These are phyloP conservation scores for Neoniphon sammara DNA, from an alignment of 2,797 vertebrate genomes.

Conservation along the genomic window DNA sequence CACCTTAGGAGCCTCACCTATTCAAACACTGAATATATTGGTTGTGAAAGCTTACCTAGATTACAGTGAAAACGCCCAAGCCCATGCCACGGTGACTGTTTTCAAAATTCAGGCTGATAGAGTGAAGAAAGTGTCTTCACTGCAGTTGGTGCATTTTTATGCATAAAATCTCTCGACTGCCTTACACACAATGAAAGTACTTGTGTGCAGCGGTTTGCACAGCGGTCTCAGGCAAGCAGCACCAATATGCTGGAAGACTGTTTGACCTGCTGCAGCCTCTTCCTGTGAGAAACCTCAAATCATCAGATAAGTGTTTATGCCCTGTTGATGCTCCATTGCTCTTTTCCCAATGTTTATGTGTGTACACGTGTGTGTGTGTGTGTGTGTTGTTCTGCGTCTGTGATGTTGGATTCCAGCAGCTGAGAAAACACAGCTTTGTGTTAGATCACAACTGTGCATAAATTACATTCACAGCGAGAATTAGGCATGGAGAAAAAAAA, in stretches of 20 bases:
- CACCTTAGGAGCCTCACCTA: background rate
- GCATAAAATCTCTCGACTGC: background rate
- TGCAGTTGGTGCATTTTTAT: background rate
- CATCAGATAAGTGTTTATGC: conserved; percentile 51
- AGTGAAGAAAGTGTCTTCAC: background rate
- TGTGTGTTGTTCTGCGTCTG: conserved; percentile 82
- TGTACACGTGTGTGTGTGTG: conserved; percentile 68
- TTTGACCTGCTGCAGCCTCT: conserved; percentile 41
- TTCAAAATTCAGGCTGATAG: no score
- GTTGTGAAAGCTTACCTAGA: background rate
- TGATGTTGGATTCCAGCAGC: conserved; percentile 79
- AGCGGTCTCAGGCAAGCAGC: background rate
- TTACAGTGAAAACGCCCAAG: background rate
- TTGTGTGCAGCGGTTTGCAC: background rate
- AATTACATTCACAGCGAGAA: conserved; percentile 83
- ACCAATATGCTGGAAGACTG: background rate
- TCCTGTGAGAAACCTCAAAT: conserved; percentile 36
- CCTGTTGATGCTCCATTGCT: conserved; percentile 40
- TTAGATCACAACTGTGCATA: conserved; percentile 84
- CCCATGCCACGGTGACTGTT: no score
- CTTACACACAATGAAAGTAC: conserved; percentile 2
- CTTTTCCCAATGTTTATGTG: conserved; percentile 41
- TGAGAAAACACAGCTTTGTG: conserved; percentile 81
- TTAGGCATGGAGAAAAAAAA: conserved; percentile 67
- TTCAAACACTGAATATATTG: background rate